A percentile compares a stretch with the other conserved stretches of the same genome.
These are phyloP conservation scores for Biston betularia DNA, from an alignment of 2,888 invertebrate species.

Conservation along the genomic window DNA sequence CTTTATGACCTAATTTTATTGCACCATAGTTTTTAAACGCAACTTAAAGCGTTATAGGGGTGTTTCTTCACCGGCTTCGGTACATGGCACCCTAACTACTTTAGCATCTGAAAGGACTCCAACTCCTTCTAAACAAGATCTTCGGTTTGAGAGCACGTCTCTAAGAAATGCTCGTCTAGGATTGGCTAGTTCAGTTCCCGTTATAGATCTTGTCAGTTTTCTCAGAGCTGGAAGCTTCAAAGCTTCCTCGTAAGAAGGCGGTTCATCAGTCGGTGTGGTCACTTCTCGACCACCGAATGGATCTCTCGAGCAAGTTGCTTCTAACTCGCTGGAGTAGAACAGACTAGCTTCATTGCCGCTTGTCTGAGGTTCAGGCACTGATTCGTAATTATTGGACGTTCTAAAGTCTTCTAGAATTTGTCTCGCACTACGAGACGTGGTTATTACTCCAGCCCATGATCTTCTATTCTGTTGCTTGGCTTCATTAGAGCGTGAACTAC, in stretches of 20 bases:
- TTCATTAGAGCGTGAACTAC: conserved; percentile 63
- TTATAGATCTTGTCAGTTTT: conserved; percentile 86
- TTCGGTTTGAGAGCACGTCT: conserved; percentile 79
- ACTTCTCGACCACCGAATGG: conserved; percentile 86
- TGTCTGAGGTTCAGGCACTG: conserved; percentile 67
- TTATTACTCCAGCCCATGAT: conserved; percentile 79
- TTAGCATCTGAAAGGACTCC: conserved; percentile 77
- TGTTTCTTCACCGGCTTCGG: conserved; percentile 77
- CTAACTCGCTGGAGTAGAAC: conserved; percentile 76
- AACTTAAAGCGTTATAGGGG: conserved; percentile 73
- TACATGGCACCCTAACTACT: conserved; percentile 74
- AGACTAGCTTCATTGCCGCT: conserved; percentile 65
- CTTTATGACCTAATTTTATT: conserved; percentile 61
- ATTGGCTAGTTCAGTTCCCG: conserved; percentile 84
- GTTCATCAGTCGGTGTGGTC: conserved; percentile 85
- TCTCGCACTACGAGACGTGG: conserved; percentile 73
- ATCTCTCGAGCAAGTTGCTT: conserved; percentile 86
- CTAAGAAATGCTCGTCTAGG: conserved; percentile 81
- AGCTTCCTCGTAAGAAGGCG: conserved; percentile 89
- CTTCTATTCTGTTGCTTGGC: conserved; percentile 75
- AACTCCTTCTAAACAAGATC: conserved; percentile 80
- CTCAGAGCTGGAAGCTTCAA: conserved; percentile 86
- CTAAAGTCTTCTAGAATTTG: conserved; percentile 78
- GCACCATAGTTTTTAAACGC: conserved; percentile 73
- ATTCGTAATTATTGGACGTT: conserved; percentile 67